phyloP scores from a whole-genome alignment of 1,140 invertebrate genomes.

The Manduca sexta region DNA sequence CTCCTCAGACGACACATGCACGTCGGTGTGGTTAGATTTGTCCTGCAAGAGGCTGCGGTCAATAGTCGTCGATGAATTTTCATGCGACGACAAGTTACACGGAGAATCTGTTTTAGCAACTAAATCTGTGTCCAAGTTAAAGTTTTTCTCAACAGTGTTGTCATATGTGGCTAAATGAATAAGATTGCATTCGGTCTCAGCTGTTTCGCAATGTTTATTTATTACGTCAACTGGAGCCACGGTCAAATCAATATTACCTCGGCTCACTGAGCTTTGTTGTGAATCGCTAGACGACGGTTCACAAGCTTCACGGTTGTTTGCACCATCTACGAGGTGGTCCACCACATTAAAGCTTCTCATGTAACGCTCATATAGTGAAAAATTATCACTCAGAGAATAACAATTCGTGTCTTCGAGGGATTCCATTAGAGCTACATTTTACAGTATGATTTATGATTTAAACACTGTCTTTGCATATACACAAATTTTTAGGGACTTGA shows the following conservation, averaged over 20 bases:
- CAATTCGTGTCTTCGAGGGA: conserved; percentile 61
- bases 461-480: not conserved
- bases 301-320: conserved; percentile 20
- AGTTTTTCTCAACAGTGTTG: conserved; percentile 29
- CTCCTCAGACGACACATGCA: conserved; percentile 48
- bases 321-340: conserved; percentile 36
- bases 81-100: conserved; percentile 35
- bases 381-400: conserved; percentile 58
- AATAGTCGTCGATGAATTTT: conserved; percentile 37
- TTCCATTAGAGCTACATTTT: conserved; percentile 61
- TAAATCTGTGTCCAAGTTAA: conserved; percentile 30
- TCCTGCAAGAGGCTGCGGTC: conserved; percentile 45
- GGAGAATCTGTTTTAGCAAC: conserved; percentile 35
- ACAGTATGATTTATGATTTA: not conserved
- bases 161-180: conserved; percentile 25
- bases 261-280: conserved; percentile 41
- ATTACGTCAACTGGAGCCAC: conserved; percentile 30
- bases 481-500: no score
- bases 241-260: conserved; percentile 54
- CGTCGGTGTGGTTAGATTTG: conserved; percentile 40
- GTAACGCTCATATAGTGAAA: conserved; percentile 61
- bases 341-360: conserved; percentile 64
- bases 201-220: conserved; percentile 36
- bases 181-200: conserved; percentile 30
- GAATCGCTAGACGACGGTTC: conserved; percentile 33